Conservation (phyloP, 37 sponge, comb jelly and placozoan genomes). For the Diacarnus erythraeanus region DNA sequence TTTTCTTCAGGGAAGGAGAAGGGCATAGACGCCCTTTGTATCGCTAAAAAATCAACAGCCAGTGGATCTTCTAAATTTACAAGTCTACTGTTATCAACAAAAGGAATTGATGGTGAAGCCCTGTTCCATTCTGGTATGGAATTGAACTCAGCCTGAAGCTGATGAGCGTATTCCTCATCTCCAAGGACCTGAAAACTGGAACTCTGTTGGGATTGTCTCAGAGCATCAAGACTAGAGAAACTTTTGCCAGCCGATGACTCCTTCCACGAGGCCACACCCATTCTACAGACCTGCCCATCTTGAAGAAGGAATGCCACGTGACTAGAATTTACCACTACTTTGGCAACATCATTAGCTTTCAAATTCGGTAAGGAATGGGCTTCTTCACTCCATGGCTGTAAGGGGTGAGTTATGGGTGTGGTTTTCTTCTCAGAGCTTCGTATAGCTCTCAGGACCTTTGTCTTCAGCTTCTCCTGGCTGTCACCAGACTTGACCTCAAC, state of each 20-base stretch:
- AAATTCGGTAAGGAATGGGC: slow-evolving; percentile 15
- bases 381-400: slow-evolving; percentile 8
- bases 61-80: background rate
- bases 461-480: slow-evolving; percentile 20
- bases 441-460: slow-evolving; percentile 25
- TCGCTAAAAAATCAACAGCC: background rate
- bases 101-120: background rate
- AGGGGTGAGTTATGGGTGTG: slow-evolving; percentile 16
- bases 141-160: slow-evolving; percentile 55
- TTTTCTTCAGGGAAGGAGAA: background rate
- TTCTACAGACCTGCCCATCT: slow-evolving; percentile 66
- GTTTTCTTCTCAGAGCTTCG: slow-evolving; percentile 14
- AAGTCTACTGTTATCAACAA: no score
- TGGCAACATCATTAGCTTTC: slow-evolving; percentile 2
- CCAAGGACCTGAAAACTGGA: slow-evolving; percentile 46
- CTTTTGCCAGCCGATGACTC: background rate
- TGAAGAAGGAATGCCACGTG: slow-evolving; percentile 49
- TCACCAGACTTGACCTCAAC: slow-evolving; percentile 36
- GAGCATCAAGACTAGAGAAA: background rate
- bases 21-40: background rate
- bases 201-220: background rate
- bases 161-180: slow-evolving; percentile 70
- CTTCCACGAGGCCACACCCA: slow-evolving; percentile 8
- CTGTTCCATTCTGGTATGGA: slow-evolving; percentile 1
- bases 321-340: slow-evolving; percentile 46